Evolutionary conservation across 2,888 invertebrate genomes (phyloP).

Genomic region (Acrobasis suavella): DNA sequence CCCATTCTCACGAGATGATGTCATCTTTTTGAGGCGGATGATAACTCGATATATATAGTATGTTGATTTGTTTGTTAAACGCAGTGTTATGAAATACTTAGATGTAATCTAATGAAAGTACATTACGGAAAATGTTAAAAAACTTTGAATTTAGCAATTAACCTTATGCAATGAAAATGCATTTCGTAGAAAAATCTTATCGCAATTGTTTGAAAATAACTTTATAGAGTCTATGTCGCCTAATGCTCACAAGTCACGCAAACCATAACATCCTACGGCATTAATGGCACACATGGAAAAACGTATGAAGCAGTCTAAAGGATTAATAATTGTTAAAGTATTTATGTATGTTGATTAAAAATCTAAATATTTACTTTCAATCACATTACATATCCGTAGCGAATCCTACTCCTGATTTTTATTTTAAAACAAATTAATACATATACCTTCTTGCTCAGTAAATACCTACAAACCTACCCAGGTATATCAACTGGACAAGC

Average conservation of each 20-base stretch:
- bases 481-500: no score
- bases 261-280: not conserved
- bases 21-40: slow-evolving; percentile 60
- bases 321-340: no score
- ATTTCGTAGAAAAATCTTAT: not conserved
- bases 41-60: slow-evolving; percentile 19
- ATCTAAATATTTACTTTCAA: no score
- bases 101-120: not conserved
- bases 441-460: no score
- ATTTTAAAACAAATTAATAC: no score
- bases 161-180: slow-evolving; percentile 3
- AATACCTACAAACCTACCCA: no score
- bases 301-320: no score
- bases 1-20: slow-evolving; percentile 70
- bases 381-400: no score
- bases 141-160: not conserved
- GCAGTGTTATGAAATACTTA: slow-evolving; percentile 23
- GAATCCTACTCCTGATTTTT: no score
- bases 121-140: not conserved
- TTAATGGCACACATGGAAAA: not conserved
- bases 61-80: slow-evolving; percentile 28
- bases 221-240: not conserved
- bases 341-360: no score
- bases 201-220: not conserved
- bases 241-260: slow-evolving; percentile 10